Percentiles rank a stretch among this genome's conserved stretches.
phyloP scores from a whole-genome alignment of 2,888 invertebrate species.

The Colostygia pectinataria region DNA sequence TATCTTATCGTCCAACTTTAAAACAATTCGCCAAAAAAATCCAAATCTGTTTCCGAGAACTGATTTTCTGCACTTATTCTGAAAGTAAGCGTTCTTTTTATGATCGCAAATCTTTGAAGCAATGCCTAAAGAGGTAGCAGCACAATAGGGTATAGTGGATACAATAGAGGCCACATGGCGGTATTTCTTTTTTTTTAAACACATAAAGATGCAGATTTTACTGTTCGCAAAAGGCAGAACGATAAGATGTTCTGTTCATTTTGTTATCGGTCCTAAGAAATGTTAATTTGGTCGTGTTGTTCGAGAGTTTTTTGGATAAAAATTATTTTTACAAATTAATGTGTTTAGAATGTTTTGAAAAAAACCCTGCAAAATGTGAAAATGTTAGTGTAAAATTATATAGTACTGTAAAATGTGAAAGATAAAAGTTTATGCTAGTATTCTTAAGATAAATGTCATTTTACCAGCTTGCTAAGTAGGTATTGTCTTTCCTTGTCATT shows the following conservation, averaged over 20 bases:
- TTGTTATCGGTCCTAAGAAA: slow-evolving; percentile 23
- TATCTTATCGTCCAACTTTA: not conserved
- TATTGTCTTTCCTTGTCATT: too few species aligned
- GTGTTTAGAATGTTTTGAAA: not conserved
- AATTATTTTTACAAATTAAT: not conserved
- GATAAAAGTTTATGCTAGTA: too few species aligned
- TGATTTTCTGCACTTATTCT: slow-evolving; percentile 59
- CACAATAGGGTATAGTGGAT: slow-evolving; percentile 65
- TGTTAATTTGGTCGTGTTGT: slow-evolving; percentile 17
- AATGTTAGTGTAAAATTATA: not conserved
- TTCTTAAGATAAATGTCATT: too few species aligned
- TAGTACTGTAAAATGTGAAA: too few species aligned
- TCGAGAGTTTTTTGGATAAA: not conserved
- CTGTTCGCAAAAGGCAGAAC: slow-evolving; percentile 59
- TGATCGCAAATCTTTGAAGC: slow-evolving; percentile 62
- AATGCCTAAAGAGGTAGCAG: slow-evolving; percentile 64
- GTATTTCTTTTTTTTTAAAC: slow-evolving; percentile 59
- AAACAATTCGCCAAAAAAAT: slow-evolving; percentile 34
- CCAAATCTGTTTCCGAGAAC: slow-evolving; percentile 47
- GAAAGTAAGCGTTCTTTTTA: slow-evolving; percentile 69
- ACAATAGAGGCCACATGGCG: slow-evolving; percentile 77
- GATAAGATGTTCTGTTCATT: slow-evolving; percentile 46
- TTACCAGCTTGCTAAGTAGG: too few species aligned
- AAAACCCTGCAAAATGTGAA: not conserved
- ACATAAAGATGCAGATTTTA: slow-evolving; percentile 66